Conservation (phyloP, 2,113 vertebrate genomes). For the Accipiter cooperii region DNA sequence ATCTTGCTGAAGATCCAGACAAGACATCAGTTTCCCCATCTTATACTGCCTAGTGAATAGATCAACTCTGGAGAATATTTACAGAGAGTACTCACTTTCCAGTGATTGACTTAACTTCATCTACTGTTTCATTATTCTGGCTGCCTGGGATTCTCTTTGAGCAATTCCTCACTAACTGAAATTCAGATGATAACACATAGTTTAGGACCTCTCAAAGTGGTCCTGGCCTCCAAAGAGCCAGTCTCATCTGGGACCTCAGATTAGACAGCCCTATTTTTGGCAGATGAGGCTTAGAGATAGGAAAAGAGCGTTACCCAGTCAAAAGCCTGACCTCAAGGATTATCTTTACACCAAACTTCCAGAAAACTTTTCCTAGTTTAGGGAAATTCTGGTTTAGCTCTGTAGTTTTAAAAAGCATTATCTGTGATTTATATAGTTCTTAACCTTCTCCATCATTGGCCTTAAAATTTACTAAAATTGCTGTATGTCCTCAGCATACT, state of each 20-base stretch:
- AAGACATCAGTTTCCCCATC: background rate
- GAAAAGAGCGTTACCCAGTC: background rate
- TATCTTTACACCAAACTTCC: background rate
- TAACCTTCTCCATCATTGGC: background rate
- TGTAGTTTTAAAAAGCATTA: background rate
- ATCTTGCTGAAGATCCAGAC: background rate
- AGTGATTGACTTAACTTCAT: background rate
- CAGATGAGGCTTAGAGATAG: background rate
- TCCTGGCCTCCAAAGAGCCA: background rate
- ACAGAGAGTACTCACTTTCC: background rate
- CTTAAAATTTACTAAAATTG: background rate
- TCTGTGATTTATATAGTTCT: background rate
- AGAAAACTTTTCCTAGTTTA: background rate
- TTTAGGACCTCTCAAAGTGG: background rate
- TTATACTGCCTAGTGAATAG: background rate
- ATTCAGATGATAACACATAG: accelerated
- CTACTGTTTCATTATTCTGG: background rate
- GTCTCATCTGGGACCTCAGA: background rate
- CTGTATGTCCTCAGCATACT: background rate
- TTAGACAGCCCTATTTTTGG: background rate
- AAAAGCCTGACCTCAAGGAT: background rate
- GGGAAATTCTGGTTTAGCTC: background rate
- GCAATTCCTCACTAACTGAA: background rate
- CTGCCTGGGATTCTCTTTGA: background rate
- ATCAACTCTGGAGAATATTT: background rate